Percentiles rank a stretch among this genome's conserved stretches.
Conservation (phyloP, 2,888 invertebrate genomes). For the Crematogaster levior region DNA sequence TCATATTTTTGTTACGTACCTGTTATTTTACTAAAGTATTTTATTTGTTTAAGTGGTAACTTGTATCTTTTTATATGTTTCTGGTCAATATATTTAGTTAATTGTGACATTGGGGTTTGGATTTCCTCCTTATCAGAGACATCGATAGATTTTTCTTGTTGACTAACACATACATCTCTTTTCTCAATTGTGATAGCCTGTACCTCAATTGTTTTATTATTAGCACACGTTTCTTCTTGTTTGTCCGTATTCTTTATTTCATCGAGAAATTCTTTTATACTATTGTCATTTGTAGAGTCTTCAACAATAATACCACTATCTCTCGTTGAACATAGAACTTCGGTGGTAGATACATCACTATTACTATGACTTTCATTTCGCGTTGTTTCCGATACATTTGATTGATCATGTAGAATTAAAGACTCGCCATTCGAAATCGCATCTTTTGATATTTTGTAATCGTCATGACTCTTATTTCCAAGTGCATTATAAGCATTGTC, state of each 20-base stretch:
- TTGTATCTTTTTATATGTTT: neutral
- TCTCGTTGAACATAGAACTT: neutral
- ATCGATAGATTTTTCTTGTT: neutral
- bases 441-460: neutral
- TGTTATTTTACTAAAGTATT: neutral
- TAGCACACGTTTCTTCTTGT: neutral
- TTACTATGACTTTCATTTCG: neutral
- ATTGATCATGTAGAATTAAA: neutral
- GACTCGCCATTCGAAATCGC: neutral
- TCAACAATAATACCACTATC: neutral
- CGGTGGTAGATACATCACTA: neutral
- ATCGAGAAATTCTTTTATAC: neutral
- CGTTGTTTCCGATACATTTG: neutral
- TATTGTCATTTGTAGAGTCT: neutral
- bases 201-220: neutral
- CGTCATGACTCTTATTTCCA: neutral
- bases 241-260: neutral
- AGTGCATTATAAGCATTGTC: neutral
- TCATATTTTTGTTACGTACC: neutral
- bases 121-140: neutral
- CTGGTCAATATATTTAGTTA: conserved; percentile 26
- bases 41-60: neutral
- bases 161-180: neutral
- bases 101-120: neutral
- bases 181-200: neutral